phyloP scores from a whole-genome alignment of 2,888 invertebrate species.

The Epistrophe grossulariae region DNA sequence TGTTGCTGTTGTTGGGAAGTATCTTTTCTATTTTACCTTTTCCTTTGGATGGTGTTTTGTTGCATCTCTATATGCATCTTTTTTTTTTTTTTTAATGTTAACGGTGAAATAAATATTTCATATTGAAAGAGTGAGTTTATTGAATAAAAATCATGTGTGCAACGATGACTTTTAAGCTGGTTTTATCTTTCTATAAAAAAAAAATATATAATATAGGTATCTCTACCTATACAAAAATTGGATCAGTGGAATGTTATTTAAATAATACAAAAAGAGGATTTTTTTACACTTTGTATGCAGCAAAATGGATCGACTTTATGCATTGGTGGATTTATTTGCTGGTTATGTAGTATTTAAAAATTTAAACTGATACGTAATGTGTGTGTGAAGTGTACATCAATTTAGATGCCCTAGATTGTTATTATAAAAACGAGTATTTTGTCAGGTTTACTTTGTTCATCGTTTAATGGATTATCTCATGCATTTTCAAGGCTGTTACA shows the following conservation, averaged over 20 bases:
- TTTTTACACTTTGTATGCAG: background rate
- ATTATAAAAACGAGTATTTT: conserved; percentile 12
- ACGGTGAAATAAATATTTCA: conserved; percentile 40
- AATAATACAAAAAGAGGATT: conserved; percentile 2
- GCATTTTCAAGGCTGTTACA: background rate
- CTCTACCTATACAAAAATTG: background rate
- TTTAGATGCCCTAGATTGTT: conserved; percentile 3
- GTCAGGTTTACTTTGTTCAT: background rate
- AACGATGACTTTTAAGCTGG: conserved; percentile 44
- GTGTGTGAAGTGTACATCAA: background rate
- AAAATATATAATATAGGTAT: background rate
- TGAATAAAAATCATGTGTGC: conserved; percentile 43
- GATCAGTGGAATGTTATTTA: conserved; percentile 36
- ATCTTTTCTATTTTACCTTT: conserved; percentile 33
- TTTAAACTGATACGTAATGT: background rate
- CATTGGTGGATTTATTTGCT: background rate
- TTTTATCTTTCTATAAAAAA: conserved; percentile 1
- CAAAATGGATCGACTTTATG: conserved; percentile 9
- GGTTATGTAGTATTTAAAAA: conserved; percentile 6
- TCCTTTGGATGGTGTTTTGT: conserved; percentile 31
- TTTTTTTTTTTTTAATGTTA: conserved; percentile 21
- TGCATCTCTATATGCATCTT: conserved; percentile 32
- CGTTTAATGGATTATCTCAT: conserved; percentile 4
- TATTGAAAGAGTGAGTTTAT: conserved; percentile 37
- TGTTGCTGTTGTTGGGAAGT: conserved; percentile 22